A percentile compares a stretch with the other conserved stretches of the same genome.
These are phyloP conservation scores for Drosophila buzzatii DNA, from an alignment of 2,888 invertebrate genomes.

Conservation along the genomic window DNA sequence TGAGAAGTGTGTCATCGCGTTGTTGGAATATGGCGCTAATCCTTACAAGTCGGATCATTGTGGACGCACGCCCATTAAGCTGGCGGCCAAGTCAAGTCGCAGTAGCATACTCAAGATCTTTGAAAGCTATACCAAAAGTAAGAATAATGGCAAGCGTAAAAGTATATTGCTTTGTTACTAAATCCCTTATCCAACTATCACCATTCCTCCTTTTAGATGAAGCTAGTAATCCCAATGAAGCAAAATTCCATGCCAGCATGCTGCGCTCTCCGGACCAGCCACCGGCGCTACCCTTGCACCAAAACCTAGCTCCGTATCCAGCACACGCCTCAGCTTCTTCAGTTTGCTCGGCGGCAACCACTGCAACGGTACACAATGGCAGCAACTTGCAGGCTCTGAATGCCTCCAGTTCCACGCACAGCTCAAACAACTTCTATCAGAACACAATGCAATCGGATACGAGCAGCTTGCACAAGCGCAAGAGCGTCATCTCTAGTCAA, in stretches of 20 bases:
- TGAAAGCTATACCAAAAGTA: slow-evolving; percentile 88
- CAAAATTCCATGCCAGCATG: slow-evolving; percentile 84
- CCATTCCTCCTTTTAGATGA: slow-evolving; percentile 75
- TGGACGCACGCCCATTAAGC: slow-evolving; percentile 93
- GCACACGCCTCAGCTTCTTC: slow-evolving; percentile 80
- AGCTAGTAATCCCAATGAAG: slow-evolving; percentile 84
- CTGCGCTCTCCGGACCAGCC: slow-evolving; percentile 85
- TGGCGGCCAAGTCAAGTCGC: slow-evolving; percentile 96
- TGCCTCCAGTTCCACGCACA: slow-evolving; percentile 85
- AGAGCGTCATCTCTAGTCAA: slow-evolving; percentile 86
- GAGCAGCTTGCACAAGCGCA: slow-evolving; percentile 85
- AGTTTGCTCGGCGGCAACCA: slow-evolving; percentile 82
- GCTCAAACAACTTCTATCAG: slow-evolving; percentile 85
- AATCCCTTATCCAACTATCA: slow-evolving; percentile 29
- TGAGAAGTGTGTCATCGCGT: slow-evolving; percentile 94
- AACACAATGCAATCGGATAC: slow-evolving; percentile 86
- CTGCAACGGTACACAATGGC: slow-evolving; percentile 81
- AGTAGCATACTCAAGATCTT: slow-evolving; percentile 92
- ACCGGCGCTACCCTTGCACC: slow-evolving; percentile 82
- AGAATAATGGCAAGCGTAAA: slow-evolving; percentile 42
- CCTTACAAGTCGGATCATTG: slow-evolving; percentile 94
- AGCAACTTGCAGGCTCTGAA: slow-evolving; percentile 82
- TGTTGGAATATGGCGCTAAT: slow-evolving; percentile 93
- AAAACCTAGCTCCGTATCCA: slow-evolving; percentile 74
- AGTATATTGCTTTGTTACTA: slow-evolving; percentile 55